Conservation (phyloP, 2,797 vertebrate species). For the Galaxias olidus region DNA sequence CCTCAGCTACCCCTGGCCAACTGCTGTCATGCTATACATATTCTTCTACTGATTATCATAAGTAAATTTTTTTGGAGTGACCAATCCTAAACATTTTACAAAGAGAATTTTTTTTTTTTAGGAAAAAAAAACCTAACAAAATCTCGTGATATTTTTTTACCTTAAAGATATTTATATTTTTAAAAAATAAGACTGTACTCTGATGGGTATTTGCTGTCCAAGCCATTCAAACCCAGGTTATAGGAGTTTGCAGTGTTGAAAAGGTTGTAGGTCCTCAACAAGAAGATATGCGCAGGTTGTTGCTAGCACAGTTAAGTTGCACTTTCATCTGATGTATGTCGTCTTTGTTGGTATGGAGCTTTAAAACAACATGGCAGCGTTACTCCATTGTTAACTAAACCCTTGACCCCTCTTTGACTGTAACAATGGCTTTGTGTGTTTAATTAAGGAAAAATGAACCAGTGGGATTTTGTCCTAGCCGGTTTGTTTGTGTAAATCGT, state of each 20-base stretch:
- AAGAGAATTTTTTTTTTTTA: slow-evolving; percentile 52
- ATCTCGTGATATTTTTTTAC: slow-evolving; percentile 81
- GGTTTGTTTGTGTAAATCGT: slow-evolving; percentile 94
- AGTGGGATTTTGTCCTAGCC: slow-evolving; percentile 47
- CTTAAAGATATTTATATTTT: slow-evolving; percentile 83
- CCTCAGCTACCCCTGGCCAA: background rate
- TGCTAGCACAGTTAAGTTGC: slow-evolving; percentile 60
- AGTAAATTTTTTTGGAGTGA: slow-evolving; percentile 46
- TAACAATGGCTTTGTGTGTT: slow-evolving; percentile 35
- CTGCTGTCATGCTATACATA: slow-evolving; percentile 13
- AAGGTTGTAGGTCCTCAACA: slow-evolving; percentile 20
- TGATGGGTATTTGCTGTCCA: slow-evolving; percentile 54
- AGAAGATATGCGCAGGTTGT: slow-evolving; percentile 36
- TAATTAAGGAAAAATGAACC: slow-evolving; percentile 79
- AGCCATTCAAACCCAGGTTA: slow-evolving; percentile 53
- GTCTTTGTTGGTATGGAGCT: slow-evolving; percentile 27
- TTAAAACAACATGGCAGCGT: slow-evolving; percentile 51
- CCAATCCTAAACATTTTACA: slow-evolving; percentile 55
- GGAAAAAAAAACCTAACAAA: slow-evolving; percentile 69
- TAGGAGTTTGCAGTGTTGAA: background rate
- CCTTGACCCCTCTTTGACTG: slow-evolving; percentile 29
- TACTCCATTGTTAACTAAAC: slow-evolving; percentile 41
- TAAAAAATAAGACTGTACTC: slow-evolving; percentile 59
- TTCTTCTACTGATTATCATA: slow-evolving; percentile 30
- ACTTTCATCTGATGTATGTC: slow-evolving; percentile 68